phyloP scores from a whole-genome alignment of 2,888 invertebrate genomes.

The Drosophila subquinaria region DNA sequence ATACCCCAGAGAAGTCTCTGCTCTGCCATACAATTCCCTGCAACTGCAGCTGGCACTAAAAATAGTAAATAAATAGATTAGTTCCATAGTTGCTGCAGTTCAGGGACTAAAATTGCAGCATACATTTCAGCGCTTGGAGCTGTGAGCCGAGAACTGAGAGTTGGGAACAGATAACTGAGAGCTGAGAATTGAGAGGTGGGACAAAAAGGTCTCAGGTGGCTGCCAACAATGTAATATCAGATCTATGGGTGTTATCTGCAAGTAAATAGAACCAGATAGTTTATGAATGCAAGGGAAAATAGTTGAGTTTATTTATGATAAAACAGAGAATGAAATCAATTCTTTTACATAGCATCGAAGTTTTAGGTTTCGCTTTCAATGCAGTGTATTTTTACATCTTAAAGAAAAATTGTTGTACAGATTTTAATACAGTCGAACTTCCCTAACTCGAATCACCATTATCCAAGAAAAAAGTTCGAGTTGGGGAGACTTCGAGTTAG shows the following conservation, averaged over 20 bases:
- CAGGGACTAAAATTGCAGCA: constrained; percentile 25
- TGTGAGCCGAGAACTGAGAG: background rate
- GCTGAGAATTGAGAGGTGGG: background rate
- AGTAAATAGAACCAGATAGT: background rate
- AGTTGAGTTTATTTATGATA: background rate
- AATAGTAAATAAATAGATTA: constrained; percentile 54
- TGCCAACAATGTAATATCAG: background rate
- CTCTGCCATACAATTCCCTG: background rate
- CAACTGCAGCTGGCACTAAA: constrained; percentile 31
- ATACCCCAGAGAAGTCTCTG: background rate
- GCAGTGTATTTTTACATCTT: background rate
- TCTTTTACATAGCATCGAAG: background rate
- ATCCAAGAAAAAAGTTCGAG: too few relatives aligned
- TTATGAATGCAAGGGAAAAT: background rate
- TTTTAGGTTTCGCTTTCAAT: background rate
- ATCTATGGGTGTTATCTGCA: background rate
- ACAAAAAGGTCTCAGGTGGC: background rate
- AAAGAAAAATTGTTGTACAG: too few relatives aligned
- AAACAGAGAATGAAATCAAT: background rate
- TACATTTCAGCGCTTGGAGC: constrained; percentile 11
- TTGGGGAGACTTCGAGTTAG: too few relatives aligned
- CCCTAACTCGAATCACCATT: too few relatives aligned
- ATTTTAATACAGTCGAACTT: too few relatives aligned
- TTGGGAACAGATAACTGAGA: background rate
- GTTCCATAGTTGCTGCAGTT: constrained; percentile 30